Conservation (phyloP, 1,140 invertebrate genomes). For the Antheraea mylitta region DNA sequence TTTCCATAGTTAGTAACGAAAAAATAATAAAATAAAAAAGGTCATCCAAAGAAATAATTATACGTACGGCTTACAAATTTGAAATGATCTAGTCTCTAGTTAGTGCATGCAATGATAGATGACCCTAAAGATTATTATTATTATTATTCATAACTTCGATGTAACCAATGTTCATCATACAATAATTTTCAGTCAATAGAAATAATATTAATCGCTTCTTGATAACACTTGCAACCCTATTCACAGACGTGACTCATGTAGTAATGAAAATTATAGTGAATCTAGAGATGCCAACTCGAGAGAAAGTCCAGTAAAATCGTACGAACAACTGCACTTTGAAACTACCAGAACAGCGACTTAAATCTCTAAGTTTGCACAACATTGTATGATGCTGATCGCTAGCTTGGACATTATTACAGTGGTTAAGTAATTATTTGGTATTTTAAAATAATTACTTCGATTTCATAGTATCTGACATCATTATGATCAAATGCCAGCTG, state of each 20-base stretch:
- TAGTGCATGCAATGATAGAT: no score
- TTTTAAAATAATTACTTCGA: not conserved
- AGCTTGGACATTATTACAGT: not conserved
- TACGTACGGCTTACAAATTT: no score
- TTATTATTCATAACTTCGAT: no score
- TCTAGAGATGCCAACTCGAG: not conserved
- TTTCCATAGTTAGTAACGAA: no score
- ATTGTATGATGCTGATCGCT: not conserved
- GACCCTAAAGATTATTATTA: no score
- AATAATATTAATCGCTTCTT: not conserved
- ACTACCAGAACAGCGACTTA: not conserved
- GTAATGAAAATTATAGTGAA: constrained; percentile 5
- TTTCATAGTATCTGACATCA: not conserved
- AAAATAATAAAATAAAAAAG: no score
- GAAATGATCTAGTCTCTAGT: no score
- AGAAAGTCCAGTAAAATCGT: not conserved
- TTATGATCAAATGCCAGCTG: not conserved
- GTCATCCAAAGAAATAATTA: no score
- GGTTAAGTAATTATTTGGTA: constrained; percentile 3
- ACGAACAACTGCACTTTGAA: not conserved
- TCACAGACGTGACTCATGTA: not conserved
- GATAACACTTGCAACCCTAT: not conserved
- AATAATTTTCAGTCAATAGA: not conserved
- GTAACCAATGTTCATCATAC: no score
- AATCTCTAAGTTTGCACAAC: not conserved